These are phyloP conservation scores for Galagoides demidoff DNA, from an alignment of 2,797 vertebrate species.

Conservation along the genomic window DNA sequence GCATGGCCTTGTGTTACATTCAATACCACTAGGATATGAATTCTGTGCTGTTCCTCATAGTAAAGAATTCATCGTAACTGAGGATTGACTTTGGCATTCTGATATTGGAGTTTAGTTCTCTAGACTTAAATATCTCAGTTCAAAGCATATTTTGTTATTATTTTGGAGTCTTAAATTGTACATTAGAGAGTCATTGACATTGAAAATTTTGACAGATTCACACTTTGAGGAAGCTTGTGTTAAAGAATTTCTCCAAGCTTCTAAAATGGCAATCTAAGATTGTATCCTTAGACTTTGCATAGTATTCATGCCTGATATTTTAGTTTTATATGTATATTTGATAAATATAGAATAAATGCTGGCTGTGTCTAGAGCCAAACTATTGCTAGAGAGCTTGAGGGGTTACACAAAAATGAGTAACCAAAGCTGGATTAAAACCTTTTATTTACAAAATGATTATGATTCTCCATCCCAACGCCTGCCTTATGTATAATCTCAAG, in stretches of 20 bases:
- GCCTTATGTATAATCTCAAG: neutral
- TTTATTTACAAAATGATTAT: neutral
- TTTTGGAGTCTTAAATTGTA: slow-evolving; percentile 49
- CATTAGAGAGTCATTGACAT: slow-evolving; percentile 19
- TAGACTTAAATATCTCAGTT: slow-evolving; percentile 30
- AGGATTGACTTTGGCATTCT: neutral
- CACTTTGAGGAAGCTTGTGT: slow-evolving; percentile 12
- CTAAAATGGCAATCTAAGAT: slow-evolving; percentile 50
- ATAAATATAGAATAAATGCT: slow-evolving; percentile 37
- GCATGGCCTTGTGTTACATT: neutral
- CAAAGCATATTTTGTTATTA: slow-evolving; percentile 36
- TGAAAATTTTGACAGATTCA: slow-evolving; percentile 60
- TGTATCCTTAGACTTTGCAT: slow-evolving; percentile 28
- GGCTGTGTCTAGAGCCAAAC: slow-evolving; percentile 22
- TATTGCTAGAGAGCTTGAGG: neutral
- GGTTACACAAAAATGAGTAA: slow-evolving; percentile 5
- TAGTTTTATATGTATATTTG: slow-evolving; percentile 14
- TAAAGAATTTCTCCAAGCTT: slow-evolving; percentile 55
- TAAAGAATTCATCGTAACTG: neutral
- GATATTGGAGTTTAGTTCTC: neutral
- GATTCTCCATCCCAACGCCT: neutral
- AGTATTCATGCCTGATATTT: neutral
- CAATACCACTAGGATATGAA: neutral
- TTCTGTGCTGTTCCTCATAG: neutral
- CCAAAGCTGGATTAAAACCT: neutral